Percentiles rank a stretch among this genome's conserved stretches.
These are phyloP conservation scores for Nannobrachium achirus DNA, from an alignment of 2,113 vertebrate species.

Conservation along the genomic window DNA sequence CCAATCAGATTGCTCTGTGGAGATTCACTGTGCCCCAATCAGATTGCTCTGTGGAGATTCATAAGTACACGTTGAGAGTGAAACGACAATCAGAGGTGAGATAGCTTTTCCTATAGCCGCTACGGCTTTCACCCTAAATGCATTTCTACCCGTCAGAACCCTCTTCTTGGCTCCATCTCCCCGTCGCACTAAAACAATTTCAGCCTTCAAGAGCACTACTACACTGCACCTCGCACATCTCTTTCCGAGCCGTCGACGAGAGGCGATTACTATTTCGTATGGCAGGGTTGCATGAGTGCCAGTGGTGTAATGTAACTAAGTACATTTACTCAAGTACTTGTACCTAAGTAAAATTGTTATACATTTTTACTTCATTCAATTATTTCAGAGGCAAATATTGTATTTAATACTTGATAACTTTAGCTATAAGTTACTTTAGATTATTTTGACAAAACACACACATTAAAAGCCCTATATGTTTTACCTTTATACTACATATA, in stretches of 20 bases:
- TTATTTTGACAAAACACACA: too few species aligned
- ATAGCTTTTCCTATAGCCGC: slow-evolving; percentile 55
- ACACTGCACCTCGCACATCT: slow-evolving; percentile 64
- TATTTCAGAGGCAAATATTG: too few species aligned
- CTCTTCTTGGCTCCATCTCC: slow-evolving; percentile 29
- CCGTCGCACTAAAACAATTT: slow-evolving; percentile 67
- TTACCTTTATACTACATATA: too few species aligned
- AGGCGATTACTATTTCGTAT: slow-evolving; percentile 54
- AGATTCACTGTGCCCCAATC: slow-evolving; percentile 45
- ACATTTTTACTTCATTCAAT: too few species aligned
- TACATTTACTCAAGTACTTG: too few species aligned
- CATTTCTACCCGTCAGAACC: slow-evolving; percentile 65
- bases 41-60: slow-evolving; percentile 54
- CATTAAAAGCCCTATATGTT: too few species aligned
- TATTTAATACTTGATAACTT: too few species aligned
- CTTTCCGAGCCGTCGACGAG: slow-evolving; percentile 49
- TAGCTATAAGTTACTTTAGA: too few species aligned
- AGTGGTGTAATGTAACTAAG: too few species aligned
- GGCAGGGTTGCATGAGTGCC: slow-evolving; percentile 50
- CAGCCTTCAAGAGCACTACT: slow-evolving; percentile 59
- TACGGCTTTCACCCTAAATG: slow-evolving; percentile 66
- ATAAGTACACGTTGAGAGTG: slow-evolving; percentile 64
- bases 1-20: slow-evolving; percentile 52
- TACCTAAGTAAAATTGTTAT: too few species aligned
- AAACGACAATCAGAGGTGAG: slow-evolving; percentile 67